Evolutionary conservation across 2,113 vertebrate species (phyloP).

Genomic region (Capricornis sumatraensis): DNA sequence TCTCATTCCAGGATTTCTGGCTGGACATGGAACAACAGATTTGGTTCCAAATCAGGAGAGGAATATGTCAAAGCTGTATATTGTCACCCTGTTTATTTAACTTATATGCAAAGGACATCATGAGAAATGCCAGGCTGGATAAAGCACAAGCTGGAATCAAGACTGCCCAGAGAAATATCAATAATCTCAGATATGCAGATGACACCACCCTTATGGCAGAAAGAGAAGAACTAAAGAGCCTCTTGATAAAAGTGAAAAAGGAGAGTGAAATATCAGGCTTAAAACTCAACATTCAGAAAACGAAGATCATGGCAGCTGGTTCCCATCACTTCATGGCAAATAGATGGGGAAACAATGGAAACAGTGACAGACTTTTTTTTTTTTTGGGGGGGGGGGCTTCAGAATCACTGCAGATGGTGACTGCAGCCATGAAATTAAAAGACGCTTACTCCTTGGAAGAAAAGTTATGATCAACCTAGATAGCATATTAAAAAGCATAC

Average conservation of each 20-base stretch:
- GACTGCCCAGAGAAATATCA: neutral
- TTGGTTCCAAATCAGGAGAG: neutral
- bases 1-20: neutral
- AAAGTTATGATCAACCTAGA: neutral
- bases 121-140: neutral
- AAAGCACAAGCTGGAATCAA: neutral
- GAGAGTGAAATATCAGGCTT: neutral
- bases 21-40: neutral
- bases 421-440: neutral
- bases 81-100: neutral
- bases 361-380: neutral
- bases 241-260: neutral
- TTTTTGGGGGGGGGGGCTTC: accelerated
- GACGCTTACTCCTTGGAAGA: neutral
- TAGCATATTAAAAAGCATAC: neutral
- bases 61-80: neutral
- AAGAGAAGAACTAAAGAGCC: neutral
- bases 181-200: neutral
- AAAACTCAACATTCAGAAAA: neutral
- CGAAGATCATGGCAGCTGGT: neutral
- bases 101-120: neutral
- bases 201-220: neutral
- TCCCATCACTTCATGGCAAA: neutral
- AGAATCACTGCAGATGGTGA: neutral
- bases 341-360: neutral